Base-by-base conservation (phyloP, 2,113 vertebrate species). In the Chionis minor region DNA sequence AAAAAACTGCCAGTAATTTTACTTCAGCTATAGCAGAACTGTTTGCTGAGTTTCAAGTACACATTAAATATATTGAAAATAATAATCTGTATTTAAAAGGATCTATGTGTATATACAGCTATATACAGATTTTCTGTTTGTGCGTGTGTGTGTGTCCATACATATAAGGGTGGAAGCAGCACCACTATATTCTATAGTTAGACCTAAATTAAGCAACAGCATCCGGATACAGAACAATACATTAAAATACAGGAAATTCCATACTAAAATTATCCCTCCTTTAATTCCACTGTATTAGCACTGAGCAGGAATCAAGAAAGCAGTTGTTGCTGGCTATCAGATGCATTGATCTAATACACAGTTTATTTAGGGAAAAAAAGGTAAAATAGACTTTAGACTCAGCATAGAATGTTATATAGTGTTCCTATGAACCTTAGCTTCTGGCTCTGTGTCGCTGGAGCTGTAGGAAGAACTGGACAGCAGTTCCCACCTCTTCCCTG, bases 161-260 rank as follows among this genome's bases (percentile, higher is more conserved):
- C 21, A 47, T 49, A 38, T 15, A 85, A 91, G 27, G 49, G 35
- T 90, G 79, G 74, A 49, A 93, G 87, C 44, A 65, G 26, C 9
- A 77, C 47, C 30, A 56, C 33, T 83, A 62, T 67, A 78, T 40
- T 84, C 54, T 69, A 87, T 14, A 51, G 47, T 44, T 33, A 88
- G 21, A 42, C 24, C 42, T 84, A 84, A 96, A 78, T 51, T 77
- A 93, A 95, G 86, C 55, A 86, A 88, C 69, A 81, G 72, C 38
- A 81, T 89, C 83, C 8, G 10, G 67, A 94, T 59, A 71, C 10
- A 86, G 67, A 95, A 96, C 80, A 97, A 96, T 95, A 91, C 59
- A 54, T 89, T 92, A 88, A 91, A 90, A 93, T 86, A 90, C 83
- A 92, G 86, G 70, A 96, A 94, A 95, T 94, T 79, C 93, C 72